Base-by-base conservation (phyloP, 2,113 vertebrate genomes). In the Oophaga pumilio region DNA sequence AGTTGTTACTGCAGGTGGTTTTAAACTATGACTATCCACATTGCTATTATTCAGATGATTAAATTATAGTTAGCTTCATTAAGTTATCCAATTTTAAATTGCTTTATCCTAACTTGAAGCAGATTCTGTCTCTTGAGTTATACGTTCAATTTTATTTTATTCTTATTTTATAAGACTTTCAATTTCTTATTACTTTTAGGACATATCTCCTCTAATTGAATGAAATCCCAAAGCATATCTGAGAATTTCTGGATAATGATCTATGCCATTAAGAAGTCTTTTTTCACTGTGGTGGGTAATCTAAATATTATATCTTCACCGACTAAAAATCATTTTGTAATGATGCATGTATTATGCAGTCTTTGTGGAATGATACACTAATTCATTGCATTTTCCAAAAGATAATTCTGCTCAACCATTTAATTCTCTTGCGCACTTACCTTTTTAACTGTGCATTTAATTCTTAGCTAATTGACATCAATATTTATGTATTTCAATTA, bases 401-500 rank as follows among this genome's bases (percentile, higher is more conserved):
- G 91, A 89, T 90, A 91, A 90, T 93, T 92, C 88, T 91, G 87
- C 89, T 92, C 90, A 90, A 90, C 86, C 90, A 90, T 93, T 93
- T 89, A 92, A 90, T 92, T 94, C 81, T 92, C 88, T 85, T 89
- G 0, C 76, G 68, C 87, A 91, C 89, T 93, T 93, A 91, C 52
- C 88, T 90, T 93, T 91, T 92, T 90, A 94, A 92, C 89, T 85
- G 86, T 90, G 89, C 90, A 90, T 93, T 93, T 93, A 93, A 94
- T 94, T 93, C 89, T 87, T 91, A 91, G 87, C 90, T 94, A 93
- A 93, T 92, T 91, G 81, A 85, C 89, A 91, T 94, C 90, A 92
- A 93, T 94, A 94, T 93, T 94, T 93, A 92, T 91, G 89, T 80
- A 80, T 87, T 87, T 87, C 78, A 87, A 87, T 87, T 82, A 82